These are phyloP conservation scores for Anomalospiza imberbis DNA, from an alignment of 2,797 vertebrate species.

Conservation along the genomic window DNA sequence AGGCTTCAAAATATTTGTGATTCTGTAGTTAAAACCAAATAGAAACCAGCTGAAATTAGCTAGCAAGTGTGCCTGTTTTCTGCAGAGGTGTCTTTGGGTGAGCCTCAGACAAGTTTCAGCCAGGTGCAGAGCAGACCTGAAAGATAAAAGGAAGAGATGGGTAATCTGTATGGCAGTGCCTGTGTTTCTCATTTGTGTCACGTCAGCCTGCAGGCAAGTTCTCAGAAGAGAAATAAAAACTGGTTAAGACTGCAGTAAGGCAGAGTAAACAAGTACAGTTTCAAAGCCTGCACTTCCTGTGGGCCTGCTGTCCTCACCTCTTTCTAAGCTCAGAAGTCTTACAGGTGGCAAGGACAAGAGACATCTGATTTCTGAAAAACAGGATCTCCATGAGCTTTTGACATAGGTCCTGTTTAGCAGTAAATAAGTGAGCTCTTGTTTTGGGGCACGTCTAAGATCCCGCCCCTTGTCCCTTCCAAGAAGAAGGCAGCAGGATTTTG, in stretches of 20 bases:
- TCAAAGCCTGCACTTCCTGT: not conserved
- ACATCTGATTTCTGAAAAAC: not conserved
- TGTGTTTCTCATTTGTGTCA: conserved; percentile 29
- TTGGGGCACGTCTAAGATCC: conserved; percentile 5
- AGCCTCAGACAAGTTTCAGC: conserved; percentile 60
- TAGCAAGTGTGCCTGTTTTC: conserved; percentile 16
- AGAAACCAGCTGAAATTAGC: conserved; percentile 43
- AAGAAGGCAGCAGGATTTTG: not conserved
- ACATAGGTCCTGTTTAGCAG: not conserved
- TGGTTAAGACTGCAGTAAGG: not conserved
- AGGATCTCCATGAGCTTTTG: not conserved
- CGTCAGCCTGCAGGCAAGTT: not conserved
- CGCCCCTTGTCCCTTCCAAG: conserved; percentile 6
- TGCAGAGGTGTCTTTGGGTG: conserved; percentile 38
- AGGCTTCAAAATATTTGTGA: not conserved
- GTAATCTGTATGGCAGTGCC: not conserved
- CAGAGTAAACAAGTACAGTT: not conserved
- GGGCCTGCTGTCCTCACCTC: not conserved
- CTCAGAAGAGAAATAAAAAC: not conserved
- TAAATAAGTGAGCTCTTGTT: conserved; percentile 13
- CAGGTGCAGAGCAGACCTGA: conserved; percentile 71
- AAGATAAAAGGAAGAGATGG: conserved; percentile 67
- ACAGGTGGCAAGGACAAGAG: not conserved
- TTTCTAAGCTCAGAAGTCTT: not conserved
- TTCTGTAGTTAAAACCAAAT: not conserved